phyloP scores from a whole-genome alignment of 2,888 invertebrate genomes.

The Cryptocheilus praepositus region DNA sequence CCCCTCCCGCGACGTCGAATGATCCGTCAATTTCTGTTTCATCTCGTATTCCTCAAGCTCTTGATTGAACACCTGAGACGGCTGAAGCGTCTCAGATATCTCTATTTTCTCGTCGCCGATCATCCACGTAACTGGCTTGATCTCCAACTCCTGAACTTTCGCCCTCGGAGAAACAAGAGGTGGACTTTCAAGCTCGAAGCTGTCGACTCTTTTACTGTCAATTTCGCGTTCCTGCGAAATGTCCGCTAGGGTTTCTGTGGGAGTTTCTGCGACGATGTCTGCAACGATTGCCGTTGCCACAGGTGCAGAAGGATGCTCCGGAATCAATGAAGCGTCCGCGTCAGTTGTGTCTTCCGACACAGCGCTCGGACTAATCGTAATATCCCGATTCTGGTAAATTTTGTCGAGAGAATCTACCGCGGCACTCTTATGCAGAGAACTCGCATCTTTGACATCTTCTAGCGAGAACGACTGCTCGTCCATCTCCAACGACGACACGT shows the following conservation, averaged over 20 bases:
- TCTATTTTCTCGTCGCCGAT: conserved; percentile 73
- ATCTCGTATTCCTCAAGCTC: conserved; percentile 70
- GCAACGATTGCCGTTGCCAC: conserved; percentile 15
- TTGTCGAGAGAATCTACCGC: conserved; percentile 65
- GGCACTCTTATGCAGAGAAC: conserved; percentile 63
- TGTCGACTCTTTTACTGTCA: conserved; percentile 54
- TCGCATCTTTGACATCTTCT: conserved; percentile 49
- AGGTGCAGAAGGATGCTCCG: conserved; percentile 38
- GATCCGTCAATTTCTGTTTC: conserved; percentile 47
- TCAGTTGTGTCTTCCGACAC: conserved; percentile 61
- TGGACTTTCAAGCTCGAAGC: conserved; percentile 68
- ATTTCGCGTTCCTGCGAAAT: conserved; percentile 11
- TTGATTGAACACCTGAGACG: conserved; percentile 68
- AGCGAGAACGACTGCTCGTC: conserved; percentile 62
- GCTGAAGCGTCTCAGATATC: conserved; percentile 67
- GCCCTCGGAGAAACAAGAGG: conserved; percentile 65
- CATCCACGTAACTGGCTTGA: conserved; percentile 70
- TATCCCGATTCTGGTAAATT: conserved; percentile 61
- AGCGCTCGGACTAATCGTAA: conserved; percentile 62
- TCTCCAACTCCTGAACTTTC: conserved; percentile 66
- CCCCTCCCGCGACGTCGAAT: conserved; percentile 49
- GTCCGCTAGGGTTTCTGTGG: too few species aligned
- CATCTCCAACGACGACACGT: conserved; percentile 66
- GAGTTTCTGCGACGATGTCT: neutral
- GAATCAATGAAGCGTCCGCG: conserved; percentile 58